Evolutionary conservation across 92 coral and sea anemone species (phyloP), one percentile per base, ranked within the genome.

Genomic region (Epizoanthus illoricatus): DNA sequence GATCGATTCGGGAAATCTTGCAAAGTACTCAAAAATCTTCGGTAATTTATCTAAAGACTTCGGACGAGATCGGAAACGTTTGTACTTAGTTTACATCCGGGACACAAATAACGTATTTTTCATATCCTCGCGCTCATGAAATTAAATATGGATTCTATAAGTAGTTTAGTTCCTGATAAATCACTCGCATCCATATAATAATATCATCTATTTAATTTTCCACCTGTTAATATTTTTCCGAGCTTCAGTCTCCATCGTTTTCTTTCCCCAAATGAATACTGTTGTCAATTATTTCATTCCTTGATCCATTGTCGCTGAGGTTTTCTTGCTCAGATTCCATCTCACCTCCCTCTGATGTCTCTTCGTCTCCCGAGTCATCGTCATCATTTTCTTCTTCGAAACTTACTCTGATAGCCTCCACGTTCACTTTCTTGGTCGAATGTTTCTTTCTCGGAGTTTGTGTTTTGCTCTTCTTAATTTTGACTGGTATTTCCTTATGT

Each of bases 281-380:
- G 6, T 68, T 73, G 85, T 89, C 85, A 9, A 92, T 61, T 4
- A 92, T 81, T 21, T 90, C 92, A 73, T 92, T 92, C 60, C 88
- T 74, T 4, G 97, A 86, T 42, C 94, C 97, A 54, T 78, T 73
- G 42, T 92, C 97, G 52, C 87, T 74, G 58, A 92, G 82, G 16
- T 86, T 79, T 67, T 85, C 81, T 40, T 59, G 12, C 18, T 43
- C 82, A 21, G 71, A 45, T 43, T 64, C 49, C 1, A 5, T 62
- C 36, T 63, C 59, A 13, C 21, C 40, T 7, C 65, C 60, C 15
- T 41, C 60, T 13, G 7, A 42, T 28, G 21, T 78, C 41, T 78
- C 72, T 23, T 78, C 71, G 4, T 43, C 82, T 17, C 71, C 82
- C 15, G 82, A 62, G 10, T 73, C 87, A 11, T 71, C 92, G 2